Percentiles rank a stretch among this genome's conserved stretches.
These are phyloP conservation scores for Henricia sp. DNA, from an alignment of 53 echinoderm and acorn worm species.

Conservation along the genomic window DNA sequence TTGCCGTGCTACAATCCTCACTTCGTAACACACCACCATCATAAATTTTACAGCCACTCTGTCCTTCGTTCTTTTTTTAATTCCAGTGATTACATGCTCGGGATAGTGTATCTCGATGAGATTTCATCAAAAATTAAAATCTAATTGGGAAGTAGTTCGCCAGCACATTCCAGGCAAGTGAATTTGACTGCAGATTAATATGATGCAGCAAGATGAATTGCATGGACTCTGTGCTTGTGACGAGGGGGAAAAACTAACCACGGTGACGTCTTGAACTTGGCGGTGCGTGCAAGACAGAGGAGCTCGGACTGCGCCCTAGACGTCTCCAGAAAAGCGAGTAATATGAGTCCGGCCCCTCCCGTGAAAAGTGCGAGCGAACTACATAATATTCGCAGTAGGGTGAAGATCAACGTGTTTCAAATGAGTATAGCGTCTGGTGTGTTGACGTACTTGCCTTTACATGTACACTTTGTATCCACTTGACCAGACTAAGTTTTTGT, in stretches of 20 bases:
- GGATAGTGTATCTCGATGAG: neutral
- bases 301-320: neutral
- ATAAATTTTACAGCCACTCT: too few species aligned
- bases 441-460: too few species aligned
- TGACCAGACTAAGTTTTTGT: too few species aligned
- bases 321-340: neutral
- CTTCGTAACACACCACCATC: too few species aligned
- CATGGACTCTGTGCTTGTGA: constrained; percentile 8
- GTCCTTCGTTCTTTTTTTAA: constrained; percentile 18
- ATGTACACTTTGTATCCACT: too few species aligned
- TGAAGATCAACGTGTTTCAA: too few species aligned
- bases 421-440: too few species aligned
- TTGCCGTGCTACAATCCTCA: too few species aligned
- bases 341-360: neutral
- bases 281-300: constrained; percentile 35
- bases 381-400: too few species aligned
- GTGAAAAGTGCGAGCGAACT: constrained; percentile 30
- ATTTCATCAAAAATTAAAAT: constrained; percentile 52
- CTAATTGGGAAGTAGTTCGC: constrained; percentile 22
- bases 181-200: neutral
- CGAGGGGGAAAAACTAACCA: constrained; percentile 20
- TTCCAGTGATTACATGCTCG: constrained; percentile 17
- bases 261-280: constrained; percentile 3
- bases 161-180: constrained; percentile 6
- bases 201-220: neutral